Evolutionary conservation across 2,888 invertebrate species (phyloP).

Genomic region (Agrochola lota): DNA sequence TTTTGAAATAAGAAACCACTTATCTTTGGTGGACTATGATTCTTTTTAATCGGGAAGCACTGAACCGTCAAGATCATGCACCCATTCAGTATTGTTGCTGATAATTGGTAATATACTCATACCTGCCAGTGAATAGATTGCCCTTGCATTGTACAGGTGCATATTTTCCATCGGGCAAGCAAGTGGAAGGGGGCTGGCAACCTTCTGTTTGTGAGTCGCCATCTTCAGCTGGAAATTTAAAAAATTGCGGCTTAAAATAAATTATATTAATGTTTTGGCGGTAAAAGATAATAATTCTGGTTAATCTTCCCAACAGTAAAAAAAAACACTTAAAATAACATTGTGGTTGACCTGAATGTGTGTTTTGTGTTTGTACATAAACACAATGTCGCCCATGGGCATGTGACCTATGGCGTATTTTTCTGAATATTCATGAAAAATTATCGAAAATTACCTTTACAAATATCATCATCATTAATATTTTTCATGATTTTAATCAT

Average conservation of each 20-base stretch:
- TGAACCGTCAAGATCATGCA: slow-evolving; percentile 2
- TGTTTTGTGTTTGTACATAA: not conserved
- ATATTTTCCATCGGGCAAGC: slow-evolving; percentile 90
- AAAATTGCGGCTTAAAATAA: not conserved
- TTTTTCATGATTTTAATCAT: too few relatives aligned
- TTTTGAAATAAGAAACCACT: not conserved
- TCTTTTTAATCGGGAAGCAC: not conserved
- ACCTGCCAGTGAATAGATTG: slow-evolving; percentile 91
- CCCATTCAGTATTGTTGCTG: slow-evolving; percentile 15
- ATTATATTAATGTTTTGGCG: not conserved
- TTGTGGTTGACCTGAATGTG: not conserved
- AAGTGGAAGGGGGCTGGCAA: slow-evolving; percentile 80
- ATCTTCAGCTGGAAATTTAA: slow-evolving; percentile 26
- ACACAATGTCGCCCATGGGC: too few relatives aligned
- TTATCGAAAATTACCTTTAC: too few relatives aligned
- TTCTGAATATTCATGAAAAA: too few relatives aligned
- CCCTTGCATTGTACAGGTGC: slow-evolving; percentile 93
- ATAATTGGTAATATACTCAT: slow-evolving; percentile 52
- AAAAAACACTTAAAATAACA: not conserved
- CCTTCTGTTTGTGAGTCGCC: slow-evolving; percentile 51
- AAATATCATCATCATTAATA: too few relatives aligned
- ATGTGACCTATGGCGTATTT: too few relatives aligned
- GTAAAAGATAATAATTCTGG: not conserved
- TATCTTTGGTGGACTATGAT: not conserved
- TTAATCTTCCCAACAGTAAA: too few relatives aligned